phyloP scores from a whole-genome alignment of 2,888 invertebrate genomes.

The Trichopria drosophilae region DNA sequence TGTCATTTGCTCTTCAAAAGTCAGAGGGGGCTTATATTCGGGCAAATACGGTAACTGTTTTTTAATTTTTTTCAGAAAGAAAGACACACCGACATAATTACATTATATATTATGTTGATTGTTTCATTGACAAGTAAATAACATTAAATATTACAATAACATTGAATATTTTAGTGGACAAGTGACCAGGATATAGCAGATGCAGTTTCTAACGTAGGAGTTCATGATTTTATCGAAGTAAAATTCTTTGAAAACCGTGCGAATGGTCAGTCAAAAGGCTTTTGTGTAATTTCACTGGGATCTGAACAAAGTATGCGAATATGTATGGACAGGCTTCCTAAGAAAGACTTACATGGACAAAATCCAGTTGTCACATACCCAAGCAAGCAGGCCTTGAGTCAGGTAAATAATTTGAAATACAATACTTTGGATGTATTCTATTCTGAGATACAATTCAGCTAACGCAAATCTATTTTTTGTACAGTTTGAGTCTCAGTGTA shows the following conservation, averaged over 20 bases:
- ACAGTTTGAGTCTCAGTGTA: conserved; percentile 90
- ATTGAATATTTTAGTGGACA: conserved; percentile 78
- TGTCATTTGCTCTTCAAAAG: no score
- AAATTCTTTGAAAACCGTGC: conserved; percentile 99
- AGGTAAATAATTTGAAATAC: conserved; percentile 51
- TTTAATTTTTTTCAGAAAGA: no score
- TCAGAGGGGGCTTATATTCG: no score
- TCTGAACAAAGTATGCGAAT: conserved; percentile 87
- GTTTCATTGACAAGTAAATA: no score
- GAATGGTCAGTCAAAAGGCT: conserved; percentile 98
- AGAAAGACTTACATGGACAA: conserved; percentile 95
- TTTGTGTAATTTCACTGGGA: conserved; percentile 92
- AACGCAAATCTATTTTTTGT: conserved; percentile 34
- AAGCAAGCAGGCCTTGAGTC: conserved; percentile 82
- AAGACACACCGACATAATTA: no score
- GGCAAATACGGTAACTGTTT: no score
- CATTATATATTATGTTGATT: no score
- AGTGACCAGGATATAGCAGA: conserved; percentile 95
- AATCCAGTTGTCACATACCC: conserved; percentile 92
- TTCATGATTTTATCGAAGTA: conserved; percentile 93
- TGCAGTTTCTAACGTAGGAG: conserved; percentile 84
- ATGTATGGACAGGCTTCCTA: conserved; percentile 91
- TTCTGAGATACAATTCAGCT: no score
- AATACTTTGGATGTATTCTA: no score
- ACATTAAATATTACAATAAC: no score